Percentiles rank a stretch among this genome's conserved stretches.
These are phyloP conservation scores for Botrylloides violaceus DNA, from an alignment of 23 tunicate genomes.

Conservation along the genomic window DNA sequence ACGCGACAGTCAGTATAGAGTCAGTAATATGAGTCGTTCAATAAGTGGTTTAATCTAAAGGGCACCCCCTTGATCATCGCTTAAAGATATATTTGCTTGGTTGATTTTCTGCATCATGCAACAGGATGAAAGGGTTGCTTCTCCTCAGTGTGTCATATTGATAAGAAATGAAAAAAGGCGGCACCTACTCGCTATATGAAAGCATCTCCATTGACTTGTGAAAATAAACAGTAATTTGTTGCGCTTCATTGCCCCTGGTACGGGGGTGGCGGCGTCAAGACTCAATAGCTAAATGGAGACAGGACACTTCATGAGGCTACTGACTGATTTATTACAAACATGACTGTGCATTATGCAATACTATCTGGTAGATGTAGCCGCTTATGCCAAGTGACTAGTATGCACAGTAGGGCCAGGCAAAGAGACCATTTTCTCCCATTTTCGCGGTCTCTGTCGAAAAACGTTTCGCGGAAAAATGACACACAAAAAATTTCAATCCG, in stretches of 20 bases:
- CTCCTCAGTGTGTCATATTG: background rate
- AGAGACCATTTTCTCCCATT: no score
- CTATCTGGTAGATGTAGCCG: no score
- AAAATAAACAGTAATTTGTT: background rate
- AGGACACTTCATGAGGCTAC: no score
- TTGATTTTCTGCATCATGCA: background rate
- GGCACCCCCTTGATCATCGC: conserved; percentile 3
- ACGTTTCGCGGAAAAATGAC: no score
- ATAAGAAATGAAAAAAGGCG: background rate
- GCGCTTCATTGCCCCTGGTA: background rate
- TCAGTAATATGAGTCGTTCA: background rate
- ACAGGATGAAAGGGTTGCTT: background rate
- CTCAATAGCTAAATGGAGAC: no score
- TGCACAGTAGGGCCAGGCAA: no score
- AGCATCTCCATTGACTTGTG: background rate
- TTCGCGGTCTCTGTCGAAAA: no score
- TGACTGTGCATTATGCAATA: no score
- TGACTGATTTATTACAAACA: no score
- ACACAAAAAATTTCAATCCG: no score
- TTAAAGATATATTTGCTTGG: background rate
- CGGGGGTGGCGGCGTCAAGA: no score
- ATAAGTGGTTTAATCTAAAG: background rate
- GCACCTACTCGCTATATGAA: background rate
- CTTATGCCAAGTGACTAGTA: no score
- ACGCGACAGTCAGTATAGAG: background rate